A percentile compares a stretch with the other conserved stretches of the same genome.
These are phyloP conservation scores for Pterocles orientalis DNA, from an alignment of 2,113 vertebrate species.

Conservation along the genomic window DNA sequence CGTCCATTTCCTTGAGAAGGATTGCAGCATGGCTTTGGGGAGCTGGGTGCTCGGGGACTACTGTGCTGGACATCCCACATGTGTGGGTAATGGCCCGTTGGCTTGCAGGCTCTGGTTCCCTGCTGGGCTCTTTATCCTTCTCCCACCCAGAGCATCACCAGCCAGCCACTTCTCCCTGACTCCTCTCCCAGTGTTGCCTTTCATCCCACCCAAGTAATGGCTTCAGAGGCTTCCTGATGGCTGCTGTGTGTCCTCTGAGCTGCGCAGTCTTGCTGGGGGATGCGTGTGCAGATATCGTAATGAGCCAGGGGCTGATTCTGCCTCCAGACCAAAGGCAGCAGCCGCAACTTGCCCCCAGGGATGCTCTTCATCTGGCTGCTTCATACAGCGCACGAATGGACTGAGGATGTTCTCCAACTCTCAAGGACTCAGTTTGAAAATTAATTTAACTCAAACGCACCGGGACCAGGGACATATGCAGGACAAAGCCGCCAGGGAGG, in stretches of 20 bases:
- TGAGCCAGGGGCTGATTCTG: background rate
- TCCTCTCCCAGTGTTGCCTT: background rate
- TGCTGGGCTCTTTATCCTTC: background rate
- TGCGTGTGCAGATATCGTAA: fast-evolving
- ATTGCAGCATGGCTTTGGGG: background rate
- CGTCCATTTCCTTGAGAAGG: background rate
- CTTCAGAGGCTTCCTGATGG: background rate
- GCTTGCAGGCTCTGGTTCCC: background rate
- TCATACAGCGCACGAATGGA: fast-evolving
- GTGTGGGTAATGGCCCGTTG: fast-evolving
- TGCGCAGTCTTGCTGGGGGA: background rate
- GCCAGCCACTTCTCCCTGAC: background rate
- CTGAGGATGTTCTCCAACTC: background rate
- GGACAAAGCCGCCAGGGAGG: background rate
- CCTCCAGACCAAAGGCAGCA: background rate
- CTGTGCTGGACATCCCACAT: background rate
- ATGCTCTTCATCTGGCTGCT: background rate
- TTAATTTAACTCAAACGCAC: background rate
- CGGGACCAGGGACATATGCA: background rate
- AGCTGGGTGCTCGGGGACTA: fast-evolving
- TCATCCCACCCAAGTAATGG: background rate
- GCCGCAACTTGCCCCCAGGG: background rate
- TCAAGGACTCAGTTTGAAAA: background rate
- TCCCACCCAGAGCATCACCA: background rate
- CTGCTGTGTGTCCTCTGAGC: too few species aligned